phyloP scores from a whole-genome alignment of 2,797 vertebrate genomes.

The Sebastes iracundus region DNA sequence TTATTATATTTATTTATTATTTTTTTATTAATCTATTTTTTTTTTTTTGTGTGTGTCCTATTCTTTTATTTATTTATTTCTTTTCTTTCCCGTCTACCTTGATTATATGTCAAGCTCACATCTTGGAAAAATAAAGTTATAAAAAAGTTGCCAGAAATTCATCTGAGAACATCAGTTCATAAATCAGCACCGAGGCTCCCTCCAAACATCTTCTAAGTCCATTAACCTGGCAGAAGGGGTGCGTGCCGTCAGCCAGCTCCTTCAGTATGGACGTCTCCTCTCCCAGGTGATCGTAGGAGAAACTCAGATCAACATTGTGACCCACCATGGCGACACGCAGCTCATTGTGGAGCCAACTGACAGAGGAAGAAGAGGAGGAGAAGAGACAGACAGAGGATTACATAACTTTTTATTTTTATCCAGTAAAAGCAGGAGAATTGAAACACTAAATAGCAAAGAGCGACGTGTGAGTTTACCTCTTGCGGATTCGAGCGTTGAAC shows the following conservation, averaged over 20 bases:
- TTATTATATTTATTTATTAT: too few relatives aligned
- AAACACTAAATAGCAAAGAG: neutral
- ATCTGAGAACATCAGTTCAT: neutral
- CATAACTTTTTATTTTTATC: neutral
- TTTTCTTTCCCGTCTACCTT: too few relatives aligned
- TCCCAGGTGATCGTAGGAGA: constrained; percentile 92
- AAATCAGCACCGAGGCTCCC: neutral
- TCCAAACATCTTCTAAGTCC: neutral
- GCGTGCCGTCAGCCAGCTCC: constrained; percentile 89
- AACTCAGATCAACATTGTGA: constrained; percentile 91
- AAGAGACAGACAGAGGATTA: neutral
- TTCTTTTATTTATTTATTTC: too few relatives aligned
- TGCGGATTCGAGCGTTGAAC: constrained; percentile 94
- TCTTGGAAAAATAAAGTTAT: too few relatives aligned
- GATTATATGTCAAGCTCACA: too few relatives aligned
- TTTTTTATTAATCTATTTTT: too few relatives aligned
- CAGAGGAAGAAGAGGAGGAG: neutral
- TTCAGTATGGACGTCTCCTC: constrained; percentile 90
- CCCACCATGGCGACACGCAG: constrained; percentile 92
- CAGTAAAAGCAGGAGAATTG: too few relatives aligned
- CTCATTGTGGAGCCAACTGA: constrained; percentile 98
- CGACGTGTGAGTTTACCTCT: constrained; percentile 67
- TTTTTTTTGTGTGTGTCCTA: too few relatives aligned
- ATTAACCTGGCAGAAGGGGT: constrained; percentile 93
- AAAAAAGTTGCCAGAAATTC: neutral